Percentiles rank a stretch among this genome's conserved stretches.
These are phyloP conservation scores for Oegoconia quadripuncta DNA, from an alignment of 2,888 invertebrate species.

Conservation along the genomic window DNA sequence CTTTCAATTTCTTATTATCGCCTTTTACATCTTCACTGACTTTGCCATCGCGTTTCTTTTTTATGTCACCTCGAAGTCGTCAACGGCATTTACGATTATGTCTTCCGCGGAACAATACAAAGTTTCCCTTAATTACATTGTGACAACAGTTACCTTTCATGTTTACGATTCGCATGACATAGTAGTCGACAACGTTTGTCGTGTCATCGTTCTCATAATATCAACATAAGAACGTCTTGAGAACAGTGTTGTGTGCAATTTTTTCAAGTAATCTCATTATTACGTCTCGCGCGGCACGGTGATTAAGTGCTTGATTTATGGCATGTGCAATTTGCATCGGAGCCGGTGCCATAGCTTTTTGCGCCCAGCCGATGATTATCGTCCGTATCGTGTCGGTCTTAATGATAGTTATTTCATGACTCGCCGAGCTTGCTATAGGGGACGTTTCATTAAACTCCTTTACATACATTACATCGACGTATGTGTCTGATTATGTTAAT, in stretches of 20 bases:
- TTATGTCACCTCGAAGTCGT: conserved; percentile 30
- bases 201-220: conserved; percentile 43
- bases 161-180: conserved; percentile 7
- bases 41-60: conserved; percentile 41
- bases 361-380: conserved; percentile 72
- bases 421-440: conserved; percentile 66
- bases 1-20: conserved; percentile 65
- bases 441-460: conserved; percentile 74
- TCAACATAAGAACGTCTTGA: conserved; percentile 33
- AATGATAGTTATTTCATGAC: conserved; percentile 77
- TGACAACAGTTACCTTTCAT: conserved; percentile 12
- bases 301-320: conserved; percentile 77
- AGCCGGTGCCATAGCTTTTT: conserved; percentile 71
- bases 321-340: conserved; percentile 75
- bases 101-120: conserved; percentile 19
- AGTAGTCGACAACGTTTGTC: conserved; percentile 38
- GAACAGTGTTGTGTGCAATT: conserved; percentile 51
- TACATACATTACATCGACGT: conserved; percentile 72
- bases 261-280: conserved; percentile 75
- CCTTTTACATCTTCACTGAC: conserved; percentile 59
- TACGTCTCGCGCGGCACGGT: conserved; percentile 62
- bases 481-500: conserved; percentile 75
- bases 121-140: conserved; percentile 2
- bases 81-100: conserved; percentile 28
- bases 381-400: conserved; percentile 75